A percentile compares a stretch with the other conserved stretches of the same genome.
Evolutionary conservation across 2,888 invertebrate genomes (phyloP).

Genomic region (Craniophora ligustri): DNA sequence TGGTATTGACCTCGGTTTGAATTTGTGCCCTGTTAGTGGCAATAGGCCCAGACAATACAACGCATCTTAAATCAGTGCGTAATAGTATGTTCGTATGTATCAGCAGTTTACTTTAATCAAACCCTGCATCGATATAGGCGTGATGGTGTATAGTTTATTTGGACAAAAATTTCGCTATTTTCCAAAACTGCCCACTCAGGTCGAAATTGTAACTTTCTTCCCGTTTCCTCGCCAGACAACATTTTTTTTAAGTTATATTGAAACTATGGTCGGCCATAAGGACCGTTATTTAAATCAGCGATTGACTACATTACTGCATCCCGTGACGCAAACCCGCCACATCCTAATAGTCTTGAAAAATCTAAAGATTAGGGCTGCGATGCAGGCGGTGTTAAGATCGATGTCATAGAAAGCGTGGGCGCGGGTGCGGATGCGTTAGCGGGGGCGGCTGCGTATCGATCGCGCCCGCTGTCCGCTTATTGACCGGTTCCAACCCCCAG

Average conservation of each 20-base stretch:
- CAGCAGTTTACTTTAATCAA: no score
- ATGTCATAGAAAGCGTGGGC: constrained; percentile 51
- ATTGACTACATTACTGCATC: neutral
- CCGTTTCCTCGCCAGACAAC: constrained; percentile 24
- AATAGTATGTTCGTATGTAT: no score
- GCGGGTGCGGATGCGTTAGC: constrained; percentile 67
- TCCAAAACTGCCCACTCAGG: constrained; percentile 31
- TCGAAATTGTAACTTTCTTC: constrained; percentile 34
- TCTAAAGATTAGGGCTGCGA: constrained; percentile 39
- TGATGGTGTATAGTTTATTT: no score
- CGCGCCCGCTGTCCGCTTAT: constrained; percentile 62
- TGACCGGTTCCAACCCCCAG: constrained; percentile 52
- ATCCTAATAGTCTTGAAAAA: constrained; percentile 42
- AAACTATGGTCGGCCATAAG: constrained; percentile 12
- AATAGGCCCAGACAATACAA: no score
- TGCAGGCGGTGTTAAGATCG: constrained; percentile 53
- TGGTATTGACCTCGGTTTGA: no score
- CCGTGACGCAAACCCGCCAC: no score
- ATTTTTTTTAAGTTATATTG: constrained; percentile 37
- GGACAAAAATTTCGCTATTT: constrained; percentile 35
- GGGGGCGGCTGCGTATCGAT: constrained; percentile 64
- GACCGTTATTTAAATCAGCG: constrained; percentile 6
- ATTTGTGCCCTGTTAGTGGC: no score
- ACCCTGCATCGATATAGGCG: no score
- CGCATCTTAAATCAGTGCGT: no score